Evolutionary conservation across 2,888 invertebrate species (phyloP), one percentile per base, ranked within the genome.

Genomic region (Phasia obesa): DNA sequence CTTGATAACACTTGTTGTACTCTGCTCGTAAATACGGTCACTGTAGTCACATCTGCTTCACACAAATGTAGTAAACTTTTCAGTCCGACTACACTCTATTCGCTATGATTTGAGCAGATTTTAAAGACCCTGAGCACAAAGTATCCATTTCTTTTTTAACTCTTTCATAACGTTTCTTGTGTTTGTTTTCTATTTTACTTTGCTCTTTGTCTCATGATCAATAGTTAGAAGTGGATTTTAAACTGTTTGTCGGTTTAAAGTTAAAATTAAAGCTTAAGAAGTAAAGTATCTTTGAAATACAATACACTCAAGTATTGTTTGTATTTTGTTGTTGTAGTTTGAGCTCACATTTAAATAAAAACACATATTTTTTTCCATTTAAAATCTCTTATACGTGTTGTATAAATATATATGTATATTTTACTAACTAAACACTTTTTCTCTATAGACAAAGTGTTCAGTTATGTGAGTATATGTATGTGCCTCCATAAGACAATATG

Each of bases 1-100:
- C n/a, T 42, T 15, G 38, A 13, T 19, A 23, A 23, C 79, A 80
- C 73, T 67, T 80, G 79, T 67, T 74, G 53, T 55, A 47, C 73
- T 67, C 60, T 62, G 67, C 42, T 2, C 15, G 0, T 49, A 59
- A 70, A 44, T 23, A 27, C 19, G 25, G 4, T 15, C 21, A 57
- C n/a, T n/a, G n/a, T n/a, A n/a, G n/a, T n/a, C n/a, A n/a, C n/a
- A n/a, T n/a, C n/a, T n/a, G n/a, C n/a, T n/a, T n/a, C n/a, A n/a
- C n/a, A n/a, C n/a, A 31, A 64, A 11, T 23, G 15, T 23, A 7
- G 4, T 35, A 23, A 9, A 23, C 21, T 42, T 15, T 4, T 38
- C 0, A 21, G 21, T 9, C 21, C n/a, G 17, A 23, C 23, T 23
- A 11, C 23, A 9, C 49, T 51, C 42, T 60, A 35, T 21, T 35